Conservation (phyloP, 2,888 invertebrate genomes). For the Drosophila crucigera region DNA sequence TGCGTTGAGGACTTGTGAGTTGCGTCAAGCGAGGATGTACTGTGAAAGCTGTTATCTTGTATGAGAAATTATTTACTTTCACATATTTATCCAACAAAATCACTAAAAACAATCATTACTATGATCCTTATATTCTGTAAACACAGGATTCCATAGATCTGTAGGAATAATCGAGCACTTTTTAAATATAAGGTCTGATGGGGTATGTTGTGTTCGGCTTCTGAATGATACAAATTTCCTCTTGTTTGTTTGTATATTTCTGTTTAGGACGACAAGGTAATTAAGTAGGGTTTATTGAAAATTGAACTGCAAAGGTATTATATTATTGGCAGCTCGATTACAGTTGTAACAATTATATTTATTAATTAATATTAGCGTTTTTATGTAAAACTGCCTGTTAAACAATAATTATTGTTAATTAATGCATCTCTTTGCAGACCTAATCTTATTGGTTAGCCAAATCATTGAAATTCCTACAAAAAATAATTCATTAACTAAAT, state of each 20-base stretch:
- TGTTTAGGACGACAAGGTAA: background rate
- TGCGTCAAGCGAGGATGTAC: background rate
- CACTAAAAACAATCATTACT: background rate
- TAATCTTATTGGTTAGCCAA: slow-evolving; percentile 34
- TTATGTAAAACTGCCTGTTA: background rate
- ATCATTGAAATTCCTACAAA: slow-evolving; percentile 19
- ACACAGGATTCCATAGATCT: background rate
- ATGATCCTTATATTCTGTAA: background rate
- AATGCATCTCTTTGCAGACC: slow-evolving; percentile 13
- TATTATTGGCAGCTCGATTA: background rate
- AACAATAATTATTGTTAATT: slow-evolving; percentile 27
- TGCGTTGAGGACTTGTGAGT: background rate
- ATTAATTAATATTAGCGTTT: background rate
- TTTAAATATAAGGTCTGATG: too few species aligned
- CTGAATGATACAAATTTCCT: background rate
- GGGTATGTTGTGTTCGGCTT: background rate
- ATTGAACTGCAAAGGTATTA: background rate
- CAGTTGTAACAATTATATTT: background rate
- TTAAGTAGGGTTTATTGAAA: background rate
- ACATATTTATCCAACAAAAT: background rate
- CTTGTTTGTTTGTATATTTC: background rate
- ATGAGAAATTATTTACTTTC: background rate
- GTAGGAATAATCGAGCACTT: too few species aligned
- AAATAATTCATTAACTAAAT: slow-evolving; percentile 70
- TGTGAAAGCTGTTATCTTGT: background rate